phyloP scores from a whole-genome alignment of 2,888 invertebrate genomes.

The Quadriops clusia region DNA sequence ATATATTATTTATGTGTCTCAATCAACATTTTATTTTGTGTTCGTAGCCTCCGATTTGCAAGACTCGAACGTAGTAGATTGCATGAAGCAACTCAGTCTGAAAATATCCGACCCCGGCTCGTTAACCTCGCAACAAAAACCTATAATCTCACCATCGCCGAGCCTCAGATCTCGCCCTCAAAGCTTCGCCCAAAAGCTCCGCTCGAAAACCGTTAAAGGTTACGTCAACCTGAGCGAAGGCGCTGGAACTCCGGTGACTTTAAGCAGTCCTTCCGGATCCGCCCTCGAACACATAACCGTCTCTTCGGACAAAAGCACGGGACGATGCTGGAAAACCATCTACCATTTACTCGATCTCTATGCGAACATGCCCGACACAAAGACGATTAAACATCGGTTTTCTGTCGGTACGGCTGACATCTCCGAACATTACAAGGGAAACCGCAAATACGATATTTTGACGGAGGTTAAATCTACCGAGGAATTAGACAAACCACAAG shows the following conservation, averaged over 20 bases:
- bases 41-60: slow-evolving; percentile 52
- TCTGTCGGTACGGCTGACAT: slow-evolving; percentile 55
- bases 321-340: slow-evolving; percentile 87
- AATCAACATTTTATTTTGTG: slow-evolving; percentile 52
- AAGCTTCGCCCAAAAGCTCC: slow-evolving; percentile 77
- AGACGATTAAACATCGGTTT: slow-evolving; percentile 75
- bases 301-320: slow-evolving; percentile 39
- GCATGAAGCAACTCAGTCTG: slow-evolving; percentile 36
- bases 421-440: slow-evolving; percentile 55
- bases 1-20: no score
- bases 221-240: slow-evolving; percentile 74
- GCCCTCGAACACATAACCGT: slow-evolving; percentile 42
- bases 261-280: slow-evolving; percentile 49
- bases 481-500: slow-evolving; percentile 43
- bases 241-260: slow-evolving; percentile 55
- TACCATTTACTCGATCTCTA: slow-evolving; percentile 86
- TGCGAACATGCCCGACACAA: slow-evolving; percentile 89
- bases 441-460: slow-evolving; percentile 45
- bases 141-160: slow-evolving; percentile 43
- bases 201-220: slow-evolving; percentile 75
- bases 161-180: slow-evolving; percentile 57
- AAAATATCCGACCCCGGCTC: slow-evolving; percentile 35
- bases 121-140: slow-evolving; percentile 29
- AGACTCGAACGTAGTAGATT: slow-evolving; percentile 43
- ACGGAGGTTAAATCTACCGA: slow-evolving; percentile 44